Conservation (phyloP, 1,140 invertebrate genomes). For the Drosophila suzukii region DNA sequence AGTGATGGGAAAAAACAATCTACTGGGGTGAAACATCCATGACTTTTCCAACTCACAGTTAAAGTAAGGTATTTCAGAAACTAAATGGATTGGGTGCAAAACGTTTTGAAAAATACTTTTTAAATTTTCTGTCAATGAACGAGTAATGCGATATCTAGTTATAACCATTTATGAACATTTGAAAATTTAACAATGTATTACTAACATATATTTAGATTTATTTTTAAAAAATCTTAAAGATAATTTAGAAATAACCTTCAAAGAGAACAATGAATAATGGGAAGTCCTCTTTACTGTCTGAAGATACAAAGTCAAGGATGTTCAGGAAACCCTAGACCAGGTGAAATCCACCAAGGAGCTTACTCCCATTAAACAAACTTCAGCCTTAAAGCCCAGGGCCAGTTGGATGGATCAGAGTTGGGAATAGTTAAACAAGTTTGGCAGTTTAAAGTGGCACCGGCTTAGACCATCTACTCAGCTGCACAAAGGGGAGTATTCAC, state of each 20-base stretch:
- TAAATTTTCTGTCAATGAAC: too few species aligned
- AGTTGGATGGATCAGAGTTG: slow-evolving; percentile 41
- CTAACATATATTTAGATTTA: too few species aligned
- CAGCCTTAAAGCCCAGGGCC: slow-evolving; percentile 4
- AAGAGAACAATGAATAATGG: too few species aligned
- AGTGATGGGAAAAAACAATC: slow-evolving; percentile 8
- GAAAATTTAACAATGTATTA: too few species aligned
- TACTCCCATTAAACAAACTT: slow-evolving; percentile 47
- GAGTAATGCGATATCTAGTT: too few species aligned
- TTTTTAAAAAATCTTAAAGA: too few species aligned
- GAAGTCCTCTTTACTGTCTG: too few species aligned
- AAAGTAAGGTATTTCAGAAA: neutral
- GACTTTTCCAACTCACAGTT: neutral
- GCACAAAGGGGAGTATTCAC: slow-evolving; percentile 2
- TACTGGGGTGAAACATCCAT: neutral
- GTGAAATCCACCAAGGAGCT: neutral
- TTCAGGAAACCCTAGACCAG: neutral
- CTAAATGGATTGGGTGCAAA: too few species aligned
- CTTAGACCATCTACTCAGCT: slow-evolving; percentile 10
- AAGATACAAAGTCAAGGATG: neutral
- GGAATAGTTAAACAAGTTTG: slow-evolving; percentile 50
- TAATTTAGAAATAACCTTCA: too few species aligned
- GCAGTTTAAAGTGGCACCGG: slow-evolving; percentile 46
- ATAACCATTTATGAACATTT: too few species aligned
- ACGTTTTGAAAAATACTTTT: too few species aligned